phyloP scores from a whole-genome alignment of 1,140 invertebrate species.

The Drosophila sechellia region DNA sequence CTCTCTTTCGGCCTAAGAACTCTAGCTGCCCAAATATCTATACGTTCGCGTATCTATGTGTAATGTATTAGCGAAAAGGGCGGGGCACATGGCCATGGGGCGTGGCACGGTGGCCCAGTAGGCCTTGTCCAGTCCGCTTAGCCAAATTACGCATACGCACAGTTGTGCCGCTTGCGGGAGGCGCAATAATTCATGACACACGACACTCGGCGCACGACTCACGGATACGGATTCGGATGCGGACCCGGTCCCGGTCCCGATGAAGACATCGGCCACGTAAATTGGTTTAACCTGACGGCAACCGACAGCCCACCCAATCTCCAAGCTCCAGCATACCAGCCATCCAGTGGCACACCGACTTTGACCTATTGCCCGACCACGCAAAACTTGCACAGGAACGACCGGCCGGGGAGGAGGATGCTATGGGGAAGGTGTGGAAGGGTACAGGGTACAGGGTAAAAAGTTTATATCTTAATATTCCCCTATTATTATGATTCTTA shows the following conservation, averaged over 20 bases:
- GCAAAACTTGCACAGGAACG: conserved; percentile 11
- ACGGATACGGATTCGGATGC: conserved; percentile 29
- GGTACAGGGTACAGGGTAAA: conserved; percentile 3
- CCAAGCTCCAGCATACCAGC: conserved; percentile 5
- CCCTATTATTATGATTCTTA: background rate
- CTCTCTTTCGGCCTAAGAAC: conserved; percentile 4
- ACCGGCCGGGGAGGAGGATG: background rate
- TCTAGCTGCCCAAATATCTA: conserved; percentile 29
- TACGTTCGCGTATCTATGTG: conserved; percentile 39
- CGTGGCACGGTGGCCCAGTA: background rate
- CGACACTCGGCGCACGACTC: conserved; percentile 51
- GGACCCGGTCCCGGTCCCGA: conserved; percentile 31
- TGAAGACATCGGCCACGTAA: conserved; percentile 79
- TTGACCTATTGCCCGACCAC: conserved; percentile 70
- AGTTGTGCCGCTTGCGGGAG: conserved; percentile 58
- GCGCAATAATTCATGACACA: conserved; percentile 78
- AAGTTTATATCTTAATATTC: background rate
- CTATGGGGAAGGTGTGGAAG: background rate
- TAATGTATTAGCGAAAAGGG: conserved; percentile 41
- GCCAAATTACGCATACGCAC: conserved; percentile 79
- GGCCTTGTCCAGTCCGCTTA: conserved; percentile 46
- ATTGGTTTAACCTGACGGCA: conserved; percentile 81
- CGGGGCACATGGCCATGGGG: conserved; percentile 48
- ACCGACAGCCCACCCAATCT: conserved; percentile 42
- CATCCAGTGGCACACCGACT: conserved; percentile 30